Evolutionary conservation across 2,797 vertebrate genomes (phyloP).

Genomic region (Melanotaenia trifasciata): DNA sequence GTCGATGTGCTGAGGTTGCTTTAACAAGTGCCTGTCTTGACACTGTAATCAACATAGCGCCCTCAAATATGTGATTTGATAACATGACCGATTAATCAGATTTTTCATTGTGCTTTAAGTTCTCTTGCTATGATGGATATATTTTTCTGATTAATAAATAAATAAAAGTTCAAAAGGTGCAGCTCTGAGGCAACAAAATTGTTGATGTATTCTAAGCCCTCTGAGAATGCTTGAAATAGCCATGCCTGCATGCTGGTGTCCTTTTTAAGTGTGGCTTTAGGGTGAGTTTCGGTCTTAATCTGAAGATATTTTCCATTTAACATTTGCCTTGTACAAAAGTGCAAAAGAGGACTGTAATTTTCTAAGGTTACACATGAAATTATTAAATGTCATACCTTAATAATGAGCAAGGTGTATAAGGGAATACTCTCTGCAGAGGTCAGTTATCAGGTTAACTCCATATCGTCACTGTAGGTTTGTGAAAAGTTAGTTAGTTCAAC

Average conservation of each 20-base stretch:
- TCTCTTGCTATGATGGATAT: background rate
- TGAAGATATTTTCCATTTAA: slow-evolving; percentile 30
- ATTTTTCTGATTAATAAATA: no score
- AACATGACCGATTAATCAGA: slow-evolving; percentile 1
- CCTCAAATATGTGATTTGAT: background rate
- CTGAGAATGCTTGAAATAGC: background rate
- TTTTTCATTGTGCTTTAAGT: background rate
- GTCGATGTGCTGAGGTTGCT: slow-evolving; percentile 21
- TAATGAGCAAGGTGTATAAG: slow-evolving; percentile 65
- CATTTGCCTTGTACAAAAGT: slow-evolving; percentile 29
- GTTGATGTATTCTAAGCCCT: slow-evolving; percentile 19
- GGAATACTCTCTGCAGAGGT: slow-evolving; percentile 53
- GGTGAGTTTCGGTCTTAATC: slow-evolving; percentile 19
- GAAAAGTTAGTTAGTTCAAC: slow-evolving; percentile 18
- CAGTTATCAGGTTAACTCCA: slow-evolving; percentile 10
- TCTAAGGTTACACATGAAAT: slow-evolving; percentile 29
- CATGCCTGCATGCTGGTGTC: background rate
- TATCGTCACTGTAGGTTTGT: slow-evolving; percentile 14
- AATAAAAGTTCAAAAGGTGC: slow-evolving; percentile 27
- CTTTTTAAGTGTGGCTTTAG: background rate
- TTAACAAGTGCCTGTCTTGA: slow-evolving; percentile 15
- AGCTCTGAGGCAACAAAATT: slow-evolving; percentile 1
- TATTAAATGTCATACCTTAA: slow-evolving; percentile 53
- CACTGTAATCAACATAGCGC: background rate
- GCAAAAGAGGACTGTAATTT: slow-evolving; percentile 42